phyloP scores from a whole-genome alignment of 2,113 vertebrate species.

The Takifugu bimaculatus region DNA sequence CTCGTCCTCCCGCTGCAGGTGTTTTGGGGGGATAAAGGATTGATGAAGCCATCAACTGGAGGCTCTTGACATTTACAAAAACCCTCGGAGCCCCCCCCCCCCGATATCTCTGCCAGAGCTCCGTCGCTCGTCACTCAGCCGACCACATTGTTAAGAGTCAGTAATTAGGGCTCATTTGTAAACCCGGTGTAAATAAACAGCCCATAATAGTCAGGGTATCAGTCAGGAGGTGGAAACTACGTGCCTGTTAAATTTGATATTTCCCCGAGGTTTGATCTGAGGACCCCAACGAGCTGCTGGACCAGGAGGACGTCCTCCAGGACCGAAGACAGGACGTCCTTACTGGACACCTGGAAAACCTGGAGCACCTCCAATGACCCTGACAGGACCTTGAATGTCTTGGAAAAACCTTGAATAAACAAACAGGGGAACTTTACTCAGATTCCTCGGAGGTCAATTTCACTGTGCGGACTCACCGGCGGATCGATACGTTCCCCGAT shows the following conservation, averaged over 20 bases:
- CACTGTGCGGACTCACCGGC: background rate
- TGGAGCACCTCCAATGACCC: background rate
- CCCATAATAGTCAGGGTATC: constrained; percentile 65
- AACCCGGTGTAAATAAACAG: constrained; percentile 72
- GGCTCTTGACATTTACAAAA: constrained; percentile 83
- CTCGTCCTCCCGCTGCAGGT: constrained; percentile 73
- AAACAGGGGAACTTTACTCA: background rate
- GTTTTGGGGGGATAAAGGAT: constrained; percentile 81
- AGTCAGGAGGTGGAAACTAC: constrained; percentile 55
- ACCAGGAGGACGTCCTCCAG: background rate
- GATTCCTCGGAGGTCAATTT: constrained; percentile 26
- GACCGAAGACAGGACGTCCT: background rate
- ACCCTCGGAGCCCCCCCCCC: constrained; percentile 70
- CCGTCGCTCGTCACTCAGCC: constrained; percentile 50
- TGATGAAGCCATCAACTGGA: constrained; percentile 79
- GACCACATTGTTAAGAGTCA: constrained; percentile 71
- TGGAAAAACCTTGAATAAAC: background rate
- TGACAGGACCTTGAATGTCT: background rate
- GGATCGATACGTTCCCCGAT: constrained; percentile 50
- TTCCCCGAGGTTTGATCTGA: no score
- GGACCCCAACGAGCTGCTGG: background rate
- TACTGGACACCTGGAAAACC: background rate
- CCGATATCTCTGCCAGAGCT: constrained; percentile 77
- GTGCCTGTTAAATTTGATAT: background rate
- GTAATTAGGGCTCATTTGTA: constrained; percentile 80